Percentiles rank a stretch among this genome's conserved stretches.
These are phyloP conservation scores for Kryptolebias ocellatus DNA, from an alignment of 2,797 vertebrate species.

Conservation along the genomic window DNA sequence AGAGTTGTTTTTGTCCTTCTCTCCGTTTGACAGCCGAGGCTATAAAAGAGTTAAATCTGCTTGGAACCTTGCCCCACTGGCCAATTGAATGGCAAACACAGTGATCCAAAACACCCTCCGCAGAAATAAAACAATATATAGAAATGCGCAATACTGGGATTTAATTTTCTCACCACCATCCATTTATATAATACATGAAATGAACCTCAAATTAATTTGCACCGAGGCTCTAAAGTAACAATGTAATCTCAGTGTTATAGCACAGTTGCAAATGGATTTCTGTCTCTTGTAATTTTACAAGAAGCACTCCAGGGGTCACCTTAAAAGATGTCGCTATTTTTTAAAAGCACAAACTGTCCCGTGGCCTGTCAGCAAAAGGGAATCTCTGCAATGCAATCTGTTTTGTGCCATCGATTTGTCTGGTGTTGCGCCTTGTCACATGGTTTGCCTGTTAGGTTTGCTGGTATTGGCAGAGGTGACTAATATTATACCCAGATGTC, in stretches of 20 bases:
- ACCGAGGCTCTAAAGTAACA: slow-evolving; percentile 84
- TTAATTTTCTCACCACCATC: slow-evolving; percentile 84
- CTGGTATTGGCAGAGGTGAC: slow-evolving; percentile 85
- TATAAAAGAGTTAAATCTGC: slow-evolving; percentile 75
- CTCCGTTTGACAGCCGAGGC: slow-evolving; percentile 61
- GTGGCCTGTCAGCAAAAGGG: slow-evolving; percentile 81
- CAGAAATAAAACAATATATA: slow-evolving; percentile 85
- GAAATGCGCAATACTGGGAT: slow-evolving; percentile 83
- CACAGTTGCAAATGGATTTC: slow-evolving; percentile 87
- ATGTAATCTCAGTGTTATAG: slow-evolving; percentile 87
- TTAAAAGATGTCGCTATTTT: slow-evolving; percentile 87
- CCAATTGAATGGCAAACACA: slow-evolving; percentile 71
- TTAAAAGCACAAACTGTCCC: slow-evolving; percentile 84
- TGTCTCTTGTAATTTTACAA: slow-evolving; percentile 88
- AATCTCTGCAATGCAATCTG: slow-evolving; percentile 85
- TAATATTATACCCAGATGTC: slow-evolving; percentile 88
- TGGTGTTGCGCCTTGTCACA: slow-evolving; percentile 80
- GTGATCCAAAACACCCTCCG: slow-evolving; percentile 81
- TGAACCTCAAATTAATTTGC: slow-evolving; percentile 88
- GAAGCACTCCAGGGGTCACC: slow-evolving; percentile 86
- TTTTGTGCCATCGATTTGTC: slow-evolving; percentile 85
- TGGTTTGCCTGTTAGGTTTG: slow-evolving; percentile 81
- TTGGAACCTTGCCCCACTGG: slow-evolving; percentile 71
- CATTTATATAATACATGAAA: slow-evolving; percentile 88
- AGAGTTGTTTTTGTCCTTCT: slow-evolving; percentile 62